Evolutionary conservation across 1,140 invertebrate genomes (phyloP).

Genomic region (Lethrus apterus): DNA sequence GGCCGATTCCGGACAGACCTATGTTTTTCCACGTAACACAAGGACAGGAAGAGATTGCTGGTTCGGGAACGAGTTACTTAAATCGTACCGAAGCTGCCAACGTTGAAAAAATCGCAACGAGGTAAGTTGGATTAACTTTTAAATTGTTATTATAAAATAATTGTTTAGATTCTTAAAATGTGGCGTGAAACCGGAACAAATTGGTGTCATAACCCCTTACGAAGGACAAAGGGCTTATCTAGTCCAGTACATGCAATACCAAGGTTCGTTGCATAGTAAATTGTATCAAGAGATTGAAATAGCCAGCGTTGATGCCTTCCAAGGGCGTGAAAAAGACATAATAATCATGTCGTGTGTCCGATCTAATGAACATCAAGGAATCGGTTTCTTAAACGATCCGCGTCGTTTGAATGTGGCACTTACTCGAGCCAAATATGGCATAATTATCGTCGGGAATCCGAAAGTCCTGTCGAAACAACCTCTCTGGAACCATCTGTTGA

Average conservation of each 20-base stretch:
- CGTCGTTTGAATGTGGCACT: conserved; percentile 95
- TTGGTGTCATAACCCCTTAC: conserved; percentile 99
- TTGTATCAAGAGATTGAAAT: conserved; percentile 99
- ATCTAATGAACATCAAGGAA: conserved; percentile 81
- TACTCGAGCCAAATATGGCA: conserved; percentile 94
- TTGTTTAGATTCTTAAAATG: conserved; percentile 71
- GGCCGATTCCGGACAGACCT: conserved; percentile 92
- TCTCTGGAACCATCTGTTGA: conserved; percentile 96
- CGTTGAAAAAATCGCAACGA: conserved; percentile 94
- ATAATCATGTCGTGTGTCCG: conserved; percentile 98
- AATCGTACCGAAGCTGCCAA: conserved; percentile 98
- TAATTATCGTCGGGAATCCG: conserved; percentile 98
- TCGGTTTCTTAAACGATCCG: conserved; percentile 97
- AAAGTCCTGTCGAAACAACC: conserved; percentile 96
- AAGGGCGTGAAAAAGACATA: conserved; percentile 96
- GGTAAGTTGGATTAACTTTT: conserved; percentile 21
- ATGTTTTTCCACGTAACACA: conserved; percentile 99
- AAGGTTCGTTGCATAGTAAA: conserved; percentile 92
- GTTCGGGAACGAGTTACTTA: conserved; percentile 95
- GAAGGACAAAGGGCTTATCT: conserved; percentile 98
- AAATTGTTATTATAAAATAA: not conserved
- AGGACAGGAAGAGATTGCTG: conserved; percentile 98
- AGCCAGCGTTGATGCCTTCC: conserved; percentile 98
- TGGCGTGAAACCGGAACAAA: conserved; percentile 95
- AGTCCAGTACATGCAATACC: conserved; percentile 98